Evolutionary conservation across 2,113 vertebrate species (phyloP).

Genomic region (Channa maculata): DNA sequence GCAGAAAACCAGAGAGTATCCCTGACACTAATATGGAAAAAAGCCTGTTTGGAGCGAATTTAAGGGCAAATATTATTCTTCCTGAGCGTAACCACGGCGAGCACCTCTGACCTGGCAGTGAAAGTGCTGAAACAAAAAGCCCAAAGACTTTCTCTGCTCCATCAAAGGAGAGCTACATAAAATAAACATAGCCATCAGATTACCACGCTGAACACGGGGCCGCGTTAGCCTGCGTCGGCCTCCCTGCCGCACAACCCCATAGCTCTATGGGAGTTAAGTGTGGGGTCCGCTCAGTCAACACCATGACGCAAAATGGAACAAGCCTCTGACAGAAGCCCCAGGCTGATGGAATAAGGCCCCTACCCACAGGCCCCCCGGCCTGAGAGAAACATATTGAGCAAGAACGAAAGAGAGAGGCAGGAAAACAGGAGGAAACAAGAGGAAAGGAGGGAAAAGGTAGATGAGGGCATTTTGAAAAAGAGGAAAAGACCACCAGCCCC

Average conservation of each 20-base stretch:
- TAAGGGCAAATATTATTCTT: conserved; percentile 88
- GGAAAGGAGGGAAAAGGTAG: conserved; percentile 64
- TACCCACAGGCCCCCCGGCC: conserved; percentile 79
- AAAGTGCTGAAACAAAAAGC: conserved; percentile 86
- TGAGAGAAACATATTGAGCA: conserved; percentile 66
- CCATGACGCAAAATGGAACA: conserved; percentile 89
- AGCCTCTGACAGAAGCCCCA: conserved; percentile 85
- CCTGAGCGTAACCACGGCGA: conserved; percentile 85
- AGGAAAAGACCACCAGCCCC: conserved; percentile 57
- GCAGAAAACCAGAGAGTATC: conserved; percentile 77
- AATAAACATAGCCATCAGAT: conserved; percentile 89
- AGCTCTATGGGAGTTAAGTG: conserved; percentile 84
- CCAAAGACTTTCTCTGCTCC: conserved; percentile 86
- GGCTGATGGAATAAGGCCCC: conserved; percentile 85
- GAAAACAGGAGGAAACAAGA: conserved; percentile 52
- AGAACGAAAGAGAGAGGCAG: conserved; percentile 46
- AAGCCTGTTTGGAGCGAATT: conserved; percentile 86
- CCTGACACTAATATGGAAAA: conserved; percentile 87
- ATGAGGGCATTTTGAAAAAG: conserved; percentile 58
- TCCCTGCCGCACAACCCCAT: conserved; percentile 75
- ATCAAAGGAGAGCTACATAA: conserved; percentile 87
- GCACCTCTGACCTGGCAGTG: conserved; percentile 85
- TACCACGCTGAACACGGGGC: conserved; percentile 84
- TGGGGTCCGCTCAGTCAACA: conserved; percentile 88
- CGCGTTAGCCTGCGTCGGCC: conserved; percentile 71